Evolutionary conservation across 2,888 invertebrate genomes (phyloP).

Genomic region (Caenorhabditis angaria): DNA sequence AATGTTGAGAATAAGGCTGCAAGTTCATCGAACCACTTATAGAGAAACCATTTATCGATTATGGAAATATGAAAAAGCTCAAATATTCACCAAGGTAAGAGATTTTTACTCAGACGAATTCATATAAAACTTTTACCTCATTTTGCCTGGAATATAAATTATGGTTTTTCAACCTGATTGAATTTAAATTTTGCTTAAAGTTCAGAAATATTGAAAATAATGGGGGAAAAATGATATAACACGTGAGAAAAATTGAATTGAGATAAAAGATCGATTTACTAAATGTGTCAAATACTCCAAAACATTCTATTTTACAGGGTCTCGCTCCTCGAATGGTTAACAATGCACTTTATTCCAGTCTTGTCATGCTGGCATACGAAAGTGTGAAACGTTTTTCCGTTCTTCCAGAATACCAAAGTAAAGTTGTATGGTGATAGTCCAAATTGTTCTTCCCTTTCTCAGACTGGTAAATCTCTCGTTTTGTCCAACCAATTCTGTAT

Average conservation of each 20-base stretch:
- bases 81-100: constrained; percentile 64
- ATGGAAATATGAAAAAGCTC: constrained; percentile 60
- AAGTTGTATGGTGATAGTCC: constrained; percentile 61
- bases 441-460: neutral
- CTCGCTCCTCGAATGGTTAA: constrained; percentile 66
- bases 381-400: constrained; percentile 64
- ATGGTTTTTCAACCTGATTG: no score
- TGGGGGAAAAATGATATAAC: no score
- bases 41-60: constrained; percentile 62
- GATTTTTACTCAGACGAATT: no score
- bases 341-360: constrained; percentile 64
- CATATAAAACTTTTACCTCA: no score
- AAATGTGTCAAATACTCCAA: no score
- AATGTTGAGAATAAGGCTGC: constrained; percentile 64
- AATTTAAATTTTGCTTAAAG: no score
- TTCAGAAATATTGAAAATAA: no score
- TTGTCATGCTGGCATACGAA: constrained; percentile 68
- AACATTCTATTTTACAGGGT: constrained; percentile 47
- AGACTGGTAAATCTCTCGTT: neutral
- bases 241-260: no score
- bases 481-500: neutral
- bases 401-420: constrained; percentile 60
- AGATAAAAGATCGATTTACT: no score
- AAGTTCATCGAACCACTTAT: constrained; percentile 66
- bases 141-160: no score